phyloP scores from a whole-genome alignment of 1,140 invertebrate species.

The Lutraria rhynchaena region DNA sequence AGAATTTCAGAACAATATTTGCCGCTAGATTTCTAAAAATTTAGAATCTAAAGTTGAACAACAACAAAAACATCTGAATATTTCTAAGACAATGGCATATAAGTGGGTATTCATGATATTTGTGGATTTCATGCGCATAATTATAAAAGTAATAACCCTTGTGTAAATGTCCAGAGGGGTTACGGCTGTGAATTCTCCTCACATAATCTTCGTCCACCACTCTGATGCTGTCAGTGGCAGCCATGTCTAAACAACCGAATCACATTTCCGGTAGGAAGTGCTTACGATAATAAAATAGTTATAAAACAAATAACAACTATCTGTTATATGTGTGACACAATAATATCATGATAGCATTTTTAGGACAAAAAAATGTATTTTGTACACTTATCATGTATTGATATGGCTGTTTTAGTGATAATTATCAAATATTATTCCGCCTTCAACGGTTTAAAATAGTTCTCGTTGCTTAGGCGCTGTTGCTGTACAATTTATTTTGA shows the following conservation, averaged over 20 bases:
- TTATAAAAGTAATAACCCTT: constrained; percentile 68
- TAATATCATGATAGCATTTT: background rate
- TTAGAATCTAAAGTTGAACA: too few species aligned
- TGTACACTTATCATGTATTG: background rate
- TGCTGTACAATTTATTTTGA: too few species aligned
- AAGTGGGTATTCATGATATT: too few species aligned
- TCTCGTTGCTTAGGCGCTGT: constrained; percentile 10
- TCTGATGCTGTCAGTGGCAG: constrained; percentile 79
- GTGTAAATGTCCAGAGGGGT: constrained; percentile 77
- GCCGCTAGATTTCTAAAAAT: too few species aligned
- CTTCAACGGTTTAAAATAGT: background rate
- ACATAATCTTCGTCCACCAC: constrained; percentile 75
- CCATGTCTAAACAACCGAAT: constrained; percentile 76
- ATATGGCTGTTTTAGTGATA: too few species aligned
- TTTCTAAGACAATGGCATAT: too few species aligned
- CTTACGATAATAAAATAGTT: constrained; percentile 16
- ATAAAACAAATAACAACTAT: background rate
- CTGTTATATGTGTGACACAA: background rate
- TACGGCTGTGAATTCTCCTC: constrained; percentile 73
- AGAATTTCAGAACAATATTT: too few species aligned
- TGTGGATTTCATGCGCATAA: too few species aligned
- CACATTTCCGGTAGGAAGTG: constrained; percentile 63
- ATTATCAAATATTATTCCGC: background rate
- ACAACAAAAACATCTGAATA: too few species aligned
- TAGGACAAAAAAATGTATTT: background rate